Evolutionary conservation across 2,888 invertebrate species (phyloP), one percentile per base, ranked within the genome.

Genomic region (Teleogryllus oceanicus): DNA sequence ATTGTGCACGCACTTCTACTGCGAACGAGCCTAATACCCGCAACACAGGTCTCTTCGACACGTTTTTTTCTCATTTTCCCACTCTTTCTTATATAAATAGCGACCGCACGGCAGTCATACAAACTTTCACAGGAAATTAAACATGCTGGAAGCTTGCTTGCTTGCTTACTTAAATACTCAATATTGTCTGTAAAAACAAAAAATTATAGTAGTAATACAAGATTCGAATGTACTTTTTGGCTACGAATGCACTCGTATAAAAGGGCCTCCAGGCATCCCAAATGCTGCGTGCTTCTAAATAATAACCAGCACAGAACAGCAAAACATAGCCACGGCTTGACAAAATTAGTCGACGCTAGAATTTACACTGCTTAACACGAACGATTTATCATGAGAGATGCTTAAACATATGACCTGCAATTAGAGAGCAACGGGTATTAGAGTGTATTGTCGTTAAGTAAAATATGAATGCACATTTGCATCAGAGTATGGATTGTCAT

Each of bases 201-300:
- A 62, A 62, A 18, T 18, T n/a, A 62, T 62, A 62, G 62, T 62
- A 62, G n/a, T 62, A 62, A 62, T 62, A 62, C 62, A 62, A 62
- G 11, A 18, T 62, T 62, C 13, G 62, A 62, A 62, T 62, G 62
- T 62, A 62, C 62, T 62, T 62, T 62, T 62, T 62, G 62, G 62
- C 62, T 62, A 62, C 62, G 16, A 62, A 62, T n/a, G 62, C 62
- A 62, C 62, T 62, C n/a, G 62, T 62, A 62, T n/a, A 18, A 13
- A 62, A 13, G 62, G n/a, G 62, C 62, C 62, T 62, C 62, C 62
- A n/a, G 13, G 62, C n/a, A 62, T 62, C 62, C 62, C 16, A 37
- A 37, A 13, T 62, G 62, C 62, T 62, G 62, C 62, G 62, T 62
- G 62, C n/a, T 37, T 37, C 37, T 37, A 37, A 37, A 37, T 37